phyloP scores from a whole-genome alignment of 2,797 vertebrate species.

The Phalloptychus januarius region DNA sequence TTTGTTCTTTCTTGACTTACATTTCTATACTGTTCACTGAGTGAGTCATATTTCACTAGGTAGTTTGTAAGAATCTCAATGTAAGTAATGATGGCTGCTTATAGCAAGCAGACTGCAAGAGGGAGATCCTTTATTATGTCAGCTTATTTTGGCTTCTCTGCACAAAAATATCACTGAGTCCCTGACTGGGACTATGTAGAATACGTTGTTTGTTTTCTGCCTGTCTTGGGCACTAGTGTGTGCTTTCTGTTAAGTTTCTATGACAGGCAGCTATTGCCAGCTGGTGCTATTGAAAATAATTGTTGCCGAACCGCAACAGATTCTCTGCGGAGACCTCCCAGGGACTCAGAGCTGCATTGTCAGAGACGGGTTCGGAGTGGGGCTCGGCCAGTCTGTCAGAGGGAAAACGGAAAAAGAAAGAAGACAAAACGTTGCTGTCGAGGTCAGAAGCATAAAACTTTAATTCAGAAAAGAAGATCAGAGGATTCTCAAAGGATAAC shows the following conservation, averaged over 20 bases:
- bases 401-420: slow-evolving; percentile 17
- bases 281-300: slow-evolving; percentile 46
- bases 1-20: neutral
- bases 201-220: slow-evolving; percentile 12
- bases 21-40: slow-evolving; percentile 2
- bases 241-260: slow-evolving; percentile 31
- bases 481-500: slow-evolving; percentile 3
- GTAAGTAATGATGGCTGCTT: slow-evolving; percentile 21
- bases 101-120: slow-evolving; percentile 23
- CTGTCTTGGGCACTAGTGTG: slow-evolving; percentile 1
- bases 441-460: slow-evolving; percentile 26
- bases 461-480: slow-evolving; percentile 2
- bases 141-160: slow-evolving; percentile 32
- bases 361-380: slow-evolving; percentile 70
- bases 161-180: slow-evolving; percentile 44
- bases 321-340: slow-evolving; percentile 30
- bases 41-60: slow-evolving; percentile 20
- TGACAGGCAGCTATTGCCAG: slow-evolving; percentile 19
- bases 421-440: slow-evolving; percentile 1
- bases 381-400: slow-evolving; percentile 76
- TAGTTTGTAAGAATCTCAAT: slow-evolving; percentile 22
- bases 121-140: slow-evolving; percentile 40
- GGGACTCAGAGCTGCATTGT: slow-evolving; percentile 79
- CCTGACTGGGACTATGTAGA: slow-evolving; percentile 26
- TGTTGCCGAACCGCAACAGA: slow-evolving; percentile 41